A percentile compares a stretch with the other conserved stretches of the same genome.
Evolutionary conservation across 2,113 vertebrate genomes (phyloP).

Genomic region (Urocynchramus pylzowi): DNA sequence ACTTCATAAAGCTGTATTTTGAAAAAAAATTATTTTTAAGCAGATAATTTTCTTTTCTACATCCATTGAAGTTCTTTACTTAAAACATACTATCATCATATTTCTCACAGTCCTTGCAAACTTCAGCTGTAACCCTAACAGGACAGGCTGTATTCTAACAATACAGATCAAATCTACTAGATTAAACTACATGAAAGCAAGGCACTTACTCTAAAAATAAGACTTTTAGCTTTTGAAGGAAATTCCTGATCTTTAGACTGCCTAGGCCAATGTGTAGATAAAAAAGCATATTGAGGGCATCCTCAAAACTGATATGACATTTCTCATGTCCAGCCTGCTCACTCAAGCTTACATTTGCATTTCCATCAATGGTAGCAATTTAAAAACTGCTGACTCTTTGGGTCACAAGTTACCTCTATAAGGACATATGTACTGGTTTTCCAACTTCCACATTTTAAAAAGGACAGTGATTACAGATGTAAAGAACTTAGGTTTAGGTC

Average conservation of each 20-base stretch:
- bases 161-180: background rate
- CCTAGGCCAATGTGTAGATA: background rate
- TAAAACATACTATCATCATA: background rate
- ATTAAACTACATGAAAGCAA: background rate
- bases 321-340: background rate
- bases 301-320: background rate
- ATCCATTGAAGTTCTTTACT: background rate
- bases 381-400: background rate
- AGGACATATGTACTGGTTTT: background rate
- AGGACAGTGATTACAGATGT: background rate
- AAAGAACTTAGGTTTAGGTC: background rate
- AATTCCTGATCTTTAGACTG: background rate
- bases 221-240: background rate
- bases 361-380: background rate
- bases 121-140: background rate
- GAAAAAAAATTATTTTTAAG: background rate
- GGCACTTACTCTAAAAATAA: background rate
- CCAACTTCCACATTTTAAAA: background rate
- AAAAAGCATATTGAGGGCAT: background rate
- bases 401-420: background rate
- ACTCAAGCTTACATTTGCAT: background rate
- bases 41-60: background rate
- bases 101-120: background rate
- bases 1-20: background rate
- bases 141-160: background rate